Conservation (phyloP, 1,140 invertebrate genomes). For the Brachionus calyciflorus region DNA sequence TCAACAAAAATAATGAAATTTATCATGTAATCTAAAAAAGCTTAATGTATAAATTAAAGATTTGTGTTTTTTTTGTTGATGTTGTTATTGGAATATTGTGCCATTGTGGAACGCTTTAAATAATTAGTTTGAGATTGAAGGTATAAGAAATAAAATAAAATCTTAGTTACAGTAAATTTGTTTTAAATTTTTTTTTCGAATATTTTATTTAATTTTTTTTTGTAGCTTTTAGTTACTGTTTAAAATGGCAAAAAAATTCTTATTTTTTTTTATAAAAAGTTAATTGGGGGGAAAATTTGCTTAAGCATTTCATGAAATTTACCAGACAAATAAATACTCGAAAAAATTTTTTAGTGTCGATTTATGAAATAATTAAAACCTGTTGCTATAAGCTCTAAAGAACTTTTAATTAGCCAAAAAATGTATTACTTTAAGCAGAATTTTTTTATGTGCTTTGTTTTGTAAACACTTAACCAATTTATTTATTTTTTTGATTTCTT, state of each 20-base stretch:
- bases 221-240: background rate
- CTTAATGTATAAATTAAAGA: no score
- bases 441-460: no score
- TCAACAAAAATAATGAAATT: no score
- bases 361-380: background rate
- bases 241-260: background rate
- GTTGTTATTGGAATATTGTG: no score
- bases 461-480: no score
- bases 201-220: slow-evolving; percentile 12
- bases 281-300: no score
- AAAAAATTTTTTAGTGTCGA: no score
- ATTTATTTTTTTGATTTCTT: no score
- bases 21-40: background rate
- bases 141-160: background rate
- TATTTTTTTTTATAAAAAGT: background rate
- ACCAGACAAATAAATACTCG: no score
- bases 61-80: no score
- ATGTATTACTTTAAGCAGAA: no score
- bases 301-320: no score
- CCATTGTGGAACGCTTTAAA: background rate
- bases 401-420: background rate
- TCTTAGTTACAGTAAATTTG: slow-evolving; percentile 36
- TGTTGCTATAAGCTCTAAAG: slow-evolving; percentile 33
- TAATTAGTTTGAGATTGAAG: background rate
- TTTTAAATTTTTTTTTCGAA: background rate